These are phyloP conservation scores for Lobophora halterata DNA, from an alignment of 2,888 invertebrate genomes.

Conservation along the genomic window DNA sequence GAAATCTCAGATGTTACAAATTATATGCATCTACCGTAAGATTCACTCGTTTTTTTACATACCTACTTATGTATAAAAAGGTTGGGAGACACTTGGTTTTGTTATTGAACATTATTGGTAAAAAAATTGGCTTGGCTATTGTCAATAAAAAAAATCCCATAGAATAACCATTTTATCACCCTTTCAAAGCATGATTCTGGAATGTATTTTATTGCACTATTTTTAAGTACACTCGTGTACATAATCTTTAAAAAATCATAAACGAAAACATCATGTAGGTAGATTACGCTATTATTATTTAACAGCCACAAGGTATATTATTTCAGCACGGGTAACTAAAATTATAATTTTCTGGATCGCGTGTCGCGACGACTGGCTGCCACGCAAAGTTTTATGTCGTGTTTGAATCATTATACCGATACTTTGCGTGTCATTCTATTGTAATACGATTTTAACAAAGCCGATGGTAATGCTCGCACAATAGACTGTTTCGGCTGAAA, in stretches of 20 bases:
- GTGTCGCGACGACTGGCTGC: slow-evolving; percentile 48
- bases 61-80: too few species aligned
- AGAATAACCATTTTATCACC: too few species aligned
- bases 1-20: too few species aligned
- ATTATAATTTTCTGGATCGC: slow-evolving; percentile 53
- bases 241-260: slow-evolving; percentile 33
- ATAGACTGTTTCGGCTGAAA: slow-evolving; percentile 57
- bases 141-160: too few species aligned
- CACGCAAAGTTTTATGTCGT: slow-evolving; percentile 46
- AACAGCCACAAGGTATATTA: slow-evolving; percentile 36
- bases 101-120: too few species aligned
- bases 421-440: slow-evolving; percentile 70
- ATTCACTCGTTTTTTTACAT: too few species aligned
- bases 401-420: slow-evolving; percentile 61
- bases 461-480: slow-evolving; percentile 63
- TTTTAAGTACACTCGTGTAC: slow-evolving; percentile 5
- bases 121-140: too few species aligned
- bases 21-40: too few species aligned
- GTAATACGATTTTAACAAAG: slow-evolving; percentile 72
- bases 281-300: slow-evolving; percentile 47
- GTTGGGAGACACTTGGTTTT: too few species aligned
- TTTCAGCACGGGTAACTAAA: slow-evolving; percentile 47
- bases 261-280: slow-evolving; percentile 40
- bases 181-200: too few species aligned
- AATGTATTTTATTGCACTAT: too few species aligned